A percentile compares a stretch with the other conserved stretches of the same genome.
phyloP scores from a whole-genome alignment of 35 echinoderm and acorn worm species.

The Ophioderma brevispina region DNA sequence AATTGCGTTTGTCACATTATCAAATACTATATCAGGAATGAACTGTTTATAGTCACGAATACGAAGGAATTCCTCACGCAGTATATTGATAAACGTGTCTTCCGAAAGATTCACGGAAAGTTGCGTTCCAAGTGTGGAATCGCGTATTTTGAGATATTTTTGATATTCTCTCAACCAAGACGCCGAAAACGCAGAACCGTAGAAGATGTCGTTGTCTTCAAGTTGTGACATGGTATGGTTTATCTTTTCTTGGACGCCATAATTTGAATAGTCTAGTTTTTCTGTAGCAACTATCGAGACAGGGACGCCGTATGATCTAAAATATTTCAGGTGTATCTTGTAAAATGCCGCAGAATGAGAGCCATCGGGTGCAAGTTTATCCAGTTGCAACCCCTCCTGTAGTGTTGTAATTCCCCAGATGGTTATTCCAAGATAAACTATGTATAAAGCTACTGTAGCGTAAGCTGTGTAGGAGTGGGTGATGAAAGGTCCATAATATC shows the following conservation, averaged over 20 bases:
- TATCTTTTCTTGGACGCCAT: constrained; percentile 11
- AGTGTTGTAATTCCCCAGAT: constrained; percentile 46
- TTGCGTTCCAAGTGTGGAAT: too few species aligned
- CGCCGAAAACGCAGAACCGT: neutral
- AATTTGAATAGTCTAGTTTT: constrained; percentile 52
- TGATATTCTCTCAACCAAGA: constrained; percentile 69
- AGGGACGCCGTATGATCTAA: constrained; percentile 36
- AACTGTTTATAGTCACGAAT: constrained; percentile 41
- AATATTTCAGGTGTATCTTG: constrained; percentile 8
- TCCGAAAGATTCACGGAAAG: neutral
- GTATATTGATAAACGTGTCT: constrained; percentile 40
- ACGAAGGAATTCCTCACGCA: constrained; percentile 29
- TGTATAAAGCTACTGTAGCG: neutral
- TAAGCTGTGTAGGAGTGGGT: neutral
- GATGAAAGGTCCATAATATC: constrained; percentile 68
- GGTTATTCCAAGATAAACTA: constrained; percentile 36
- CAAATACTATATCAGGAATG: constrained; percentile 68
- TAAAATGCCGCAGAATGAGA: constrained; percentile 31
- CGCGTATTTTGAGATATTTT: too few species aligned
- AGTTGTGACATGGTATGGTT: constrained; percentile 39
- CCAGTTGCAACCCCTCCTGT: constrained; percentile 29
- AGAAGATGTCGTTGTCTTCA: constrained; percentile 42
- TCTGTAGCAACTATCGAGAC: constrained; percentile 66
- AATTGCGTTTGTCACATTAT: constrained; percentile 2
- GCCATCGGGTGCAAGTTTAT: constrained; percentile 35